Evolutionary conservation across 2,888 invertebrate genomes (phyloP).

Genomic region (Prenolepis imparis): DNA sequence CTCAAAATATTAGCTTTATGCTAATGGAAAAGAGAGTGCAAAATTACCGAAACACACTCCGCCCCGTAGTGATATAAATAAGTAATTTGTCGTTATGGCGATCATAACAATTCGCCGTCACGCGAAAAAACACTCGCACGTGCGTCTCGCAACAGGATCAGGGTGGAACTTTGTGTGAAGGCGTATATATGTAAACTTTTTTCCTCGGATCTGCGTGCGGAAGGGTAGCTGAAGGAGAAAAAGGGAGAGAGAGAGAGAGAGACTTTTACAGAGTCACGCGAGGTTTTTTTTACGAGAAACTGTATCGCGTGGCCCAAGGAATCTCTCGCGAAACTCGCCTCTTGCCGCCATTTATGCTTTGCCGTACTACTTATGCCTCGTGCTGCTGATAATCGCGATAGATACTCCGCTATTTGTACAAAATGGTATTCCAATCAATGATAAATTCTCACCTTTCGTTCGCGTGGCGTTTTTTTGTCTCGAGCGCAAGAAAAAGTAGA

Average conservation of each 20-base stretch:
- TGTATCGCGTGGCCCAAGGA: slow-evolving; percentile 63
- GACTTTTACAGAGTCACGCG: slow-evolving; percentile 54
- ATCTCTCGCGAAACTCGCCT: slow-evolving; percentile 48
- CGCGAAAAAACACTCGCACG: slow-evolving; percentile 64
- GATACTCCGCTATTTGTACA: background rate
- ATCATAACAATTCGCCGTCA: slow-evolving; percentile 63
- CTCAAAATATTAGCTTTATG: background rate
- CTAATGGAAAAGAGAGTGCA: background rate
- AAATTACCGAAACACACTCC: slow-evolving; percentile 7
- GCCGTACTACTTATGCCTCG: background rate
- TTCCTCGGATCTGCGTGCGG: slow-evolving; percentile 11
- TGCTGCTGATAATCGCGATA: slow-evolving; percentile 10
- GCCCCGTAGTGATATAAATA: slow-evolving; percentile 54
- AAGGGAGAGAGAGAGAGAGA: background rate
- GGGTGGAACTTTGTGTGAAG: slow-evolving; percentile 50
- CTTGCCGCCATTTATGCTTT: slow-evolving; percentile 17
- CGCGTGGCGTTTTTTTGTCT: background rate
- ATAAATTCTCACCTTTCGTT: background rate
- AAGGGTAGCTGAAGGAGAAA: slow-evolving; percentile 3
- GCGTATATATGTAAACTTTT: slow-evolving; percentile 52
- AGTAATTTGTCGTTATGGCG: slow-evolving; percentile 61
- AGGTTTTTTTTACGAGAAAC: slow-evolving; percentile 53
- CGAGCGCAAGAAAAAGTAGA: background rate
- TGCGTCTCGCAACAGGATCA: slow-evolving; percentile 40
- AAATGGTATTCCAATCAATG: slow-evolving; percentile 9